A percentile compares a stretch with the other conserved stretches of the same genome.
Conservation (phyloP, 2,888 invertebrate genomes). For the Augiades crinisus region DNA sequence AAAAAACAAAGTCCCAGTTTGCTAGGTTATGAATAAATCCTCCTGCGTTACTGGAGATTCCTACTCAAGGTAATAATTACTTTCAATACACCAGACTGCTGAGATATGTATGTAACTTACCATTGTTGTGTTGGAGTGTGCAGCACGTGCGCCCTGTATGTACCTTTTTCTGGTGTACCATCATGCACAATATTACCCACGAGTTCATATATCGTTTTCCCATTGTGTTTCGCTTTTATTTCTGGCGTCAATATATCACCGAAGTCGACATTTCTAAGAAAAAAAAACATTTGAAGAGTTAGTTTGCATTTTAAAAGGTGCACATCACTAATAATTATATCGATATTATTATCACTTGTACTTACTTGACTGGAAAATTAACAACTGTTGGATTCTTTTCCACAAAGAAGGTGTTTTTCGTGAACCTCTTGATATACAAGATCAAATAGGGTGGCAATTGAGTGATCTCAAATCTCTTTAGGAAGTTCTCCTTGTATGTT, state of each 20-base stretch:
- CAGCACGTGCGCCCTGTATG: conserved; percentile 95
- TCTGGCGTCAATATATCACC: conserved; percentile 96
- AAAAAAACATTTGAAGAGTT: not conserved
- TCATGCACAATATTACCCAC: conserved; percentile 99
- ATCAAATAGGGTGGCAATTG: conserved; percentile 96
- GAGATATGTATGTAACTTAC: conserved; percentile 63
- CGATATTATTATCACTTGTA: too few relatives aligned
- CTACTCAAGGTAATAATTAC: too few relatives aligned
- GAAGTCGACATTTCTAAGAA: conserved; percentile 94
- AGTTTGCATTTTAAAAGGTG: not conserved
- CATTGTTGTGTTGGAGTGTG: conserved; percentile 93
- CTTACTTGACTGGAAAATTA: conserved; percentile 99
- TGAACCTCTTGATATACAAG: conserved; percentile 98
- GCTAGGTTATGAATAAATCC: too few relatives aligned
- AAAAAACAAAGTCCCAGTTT: too few relatives aligned
- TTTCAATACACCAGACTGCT: too few relatives aligned
- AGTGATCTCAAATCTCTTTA: conserved; percentile 98
- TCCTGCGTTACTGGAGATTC: too few relatives aligned
- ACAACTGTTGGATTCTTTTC: conserved; percentile 99
- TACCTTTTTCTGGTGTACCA: conserved; percentile 96
- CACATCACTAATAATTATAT: too few relatives aligned
- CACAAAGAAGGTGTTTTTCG: conserved; percentile 98
- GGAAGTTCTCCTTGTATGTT: conserved; percentile 98
- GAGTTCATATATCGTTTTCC: conserved; percentile 95
- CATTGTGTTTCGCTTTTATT: conserved; percentile 87